phyloP scores from a whole-genome alignment of 2,888 invertebrate species.

The Sacculina carcini region DNA sequence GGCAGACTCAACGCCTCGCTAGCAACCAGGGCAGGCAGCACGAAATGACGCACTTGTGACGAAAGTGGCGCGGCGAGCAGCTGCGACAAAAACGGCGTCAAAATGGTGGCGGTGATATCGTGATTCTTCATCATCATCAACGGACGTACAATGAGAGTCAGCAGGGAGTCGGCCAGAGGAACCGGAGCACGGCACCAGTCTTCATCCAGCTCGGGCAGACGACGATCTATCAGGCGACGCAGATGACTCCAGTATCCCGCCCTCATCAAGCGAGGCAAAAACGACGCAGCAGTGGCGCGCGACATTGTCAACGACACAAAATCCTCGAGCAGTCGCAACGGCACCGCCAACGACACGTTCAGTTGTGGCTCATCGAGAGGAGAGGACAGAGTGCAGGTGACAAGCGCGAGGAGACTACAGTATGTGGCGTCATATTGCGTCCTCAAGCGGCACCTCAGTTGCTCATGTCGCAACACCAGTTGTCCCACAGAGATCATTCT shows the following conservation, averaged over 20 bases:
- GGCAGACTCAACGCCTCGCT: constrained; percentile 22
- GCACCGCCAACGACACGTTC: constrained; percentile 39
- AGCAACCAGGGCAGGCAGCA: constrained; percentile 38
- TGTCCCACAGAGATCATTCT: neutral
- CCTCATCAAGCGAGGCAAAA: constrained; percentile 17
- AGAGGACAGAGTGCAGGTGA: too few species aligned
- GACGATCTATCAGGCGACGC: constrained; percentile 36
- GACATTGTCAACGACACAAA: constrained; percentile 28
- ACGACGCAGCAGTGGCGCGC: constrained; percentile 17
- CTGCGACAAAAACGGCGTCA: constrained; percentile 18
- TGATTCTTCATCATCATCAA: constrained; percentile 22
- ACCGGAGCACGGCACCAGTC: constrained; percentile 40
- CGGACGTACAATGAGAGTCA: constrained; percentile 50
- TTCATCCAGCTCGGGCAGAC: constrained; percentile 38
- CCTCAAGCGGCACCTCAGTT: constrained; percentile 9
- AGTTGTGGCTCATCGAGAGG: too few species aligned
- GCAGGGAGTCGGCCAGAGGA: constrained; percentile 38
- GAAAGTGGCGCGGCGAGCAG: constrained; percentile 38
- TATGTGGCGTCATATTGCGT: too few species aligned
- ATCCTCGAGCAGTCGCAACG: constrained; percentile 50
- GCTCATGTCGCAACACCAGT: constrained; percentile 1
- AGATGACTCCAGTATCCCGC: constrained; percentile 46
- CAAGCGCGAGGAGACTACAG: too few species aligned
- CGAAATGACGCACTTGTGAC: constrained; percentile 36
- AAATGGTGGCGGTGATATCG: neutral